Conservation (phyloP, 2,113 vertebrate genomes). For the Myotis yumanensis region DNA sequence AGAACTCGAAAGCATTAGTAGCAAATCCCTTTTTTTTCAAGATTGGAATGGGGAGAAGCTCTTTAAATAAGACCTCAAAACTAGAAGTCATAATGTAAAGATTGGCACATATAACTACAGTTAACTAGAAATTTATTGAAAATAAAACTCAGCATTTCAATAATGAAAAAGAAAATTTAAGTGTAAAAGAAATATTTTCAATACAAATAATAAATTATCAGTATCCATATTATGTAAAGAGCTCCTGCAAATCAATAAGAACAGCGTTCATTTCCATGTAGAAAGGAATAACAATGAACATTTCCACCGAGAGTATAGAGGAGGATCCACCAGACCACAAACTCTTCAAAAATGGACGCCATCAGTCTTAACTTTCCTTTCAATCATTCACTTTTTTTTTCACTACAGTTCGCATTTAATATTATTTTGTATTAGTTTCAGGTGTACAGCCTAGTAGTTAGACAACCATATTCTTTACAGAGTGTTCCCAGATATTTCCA, state of each 20-base stretch:
- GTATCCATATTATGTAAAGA: not conserved
- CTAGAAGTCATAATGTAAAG: not conserved
- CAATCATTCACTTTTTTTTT: not conserved
- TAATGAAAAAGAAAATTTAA: not conserved
- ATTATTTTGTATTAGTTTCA: not conserved
- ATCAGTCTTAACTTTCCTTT: not conserved
- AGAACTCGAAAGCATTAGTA: not conserved
- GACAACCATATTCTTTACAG: not conserved
- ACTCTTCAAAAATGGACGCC: not conserved
- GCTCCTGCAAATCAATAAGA: not conserved
- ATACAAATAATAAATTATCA: not conserved
- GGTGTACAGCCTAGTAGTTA: not conserved
- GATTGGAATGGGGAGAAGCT: not conserved
- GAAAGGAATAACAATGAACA: not conserved
- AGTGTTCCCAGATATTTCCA: not conserved
- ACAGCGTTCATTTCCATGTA: not conserved
- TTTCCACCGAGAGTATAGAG: no score
- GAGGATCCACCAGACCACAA: not conserved
- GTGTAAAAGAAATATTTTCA: not conserved
- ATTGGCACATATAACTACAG: not conserved
- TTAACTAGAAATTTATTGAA: not conserved
- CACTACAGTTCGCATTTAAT: not conserved
- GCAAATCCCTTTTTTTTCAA: not conserved
- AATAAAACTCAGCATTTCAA: not conserved
- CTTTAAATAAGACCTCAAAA: not conserved